These are phyloP conservation scores for Kuschelorhynchus macadamiae DNA, from an alignment of 2,888 invertebrate genomes.

Conservation along the genomic window DNA sequence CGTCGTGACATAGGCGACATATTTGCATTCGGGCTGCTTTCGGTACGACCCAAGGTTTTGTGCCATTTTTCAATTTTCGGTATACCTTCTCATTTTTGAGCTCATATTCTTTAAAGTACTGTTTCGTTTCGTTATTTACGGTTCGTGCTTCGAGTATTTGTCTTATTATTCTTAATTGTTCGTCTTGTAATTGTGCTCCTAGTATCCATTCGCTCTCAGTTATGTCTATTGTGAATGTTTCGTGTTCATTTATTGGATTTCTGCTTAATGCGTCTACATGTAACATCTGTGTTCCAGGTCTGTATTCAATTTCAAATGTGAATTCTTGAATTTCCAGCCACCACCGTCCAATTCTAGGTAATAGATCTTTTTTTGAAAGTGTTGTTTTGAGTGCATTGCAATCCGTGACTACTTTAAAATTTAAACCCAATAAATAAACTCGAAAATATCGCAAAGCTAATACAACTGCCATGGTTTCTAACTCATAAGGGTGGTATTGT, in stretches of 20 bases:
- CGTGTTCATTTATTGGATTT: background rate
- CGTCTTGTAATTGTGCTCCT: slow-evolving; percentile 13
- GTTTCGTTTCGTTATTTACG: no score
- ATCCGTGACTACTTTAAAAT: slow-evolving; percentile 50
- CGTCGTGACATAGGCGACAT: no score
- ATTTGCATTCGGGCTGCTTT: no score
- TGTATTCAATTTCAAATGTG: slow-evolving; percentile 12
- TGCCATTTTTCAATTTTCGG: no score
- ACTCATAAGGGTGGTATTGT: slow-evolving; percentile 4
- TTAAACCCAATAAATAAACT: slow-evolving; percentile 34
- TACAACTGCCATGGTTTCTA: slow-evolving; percentile 10
- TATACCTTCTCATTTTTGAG: no score
- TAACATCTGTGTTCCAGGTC: slow-evolving; percentile 39
- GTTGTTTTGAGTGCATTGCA: slow-evolving; percentile 53
- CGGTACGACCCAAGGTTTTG: no score
- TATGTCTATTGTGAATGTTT: background rate
- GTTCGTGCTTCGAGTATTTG: no score
- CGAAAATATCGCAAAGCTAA: slow-evolving; percentile 33
- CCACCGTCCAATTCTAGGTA: slow-evolving; percentile 54
- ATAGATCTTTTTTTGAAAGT: slow-evolving; percentile 50
- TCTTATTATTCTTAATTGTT: background rate
- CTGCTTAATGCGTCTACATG: slow-evolving; percentile 27
- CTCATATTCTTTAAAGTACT: no score
- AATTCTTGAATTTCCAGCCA: slow-evolving; percentile 15
- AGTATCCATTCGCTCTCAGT: slow-evolving; percentile 11